Percentiles rank a stretch among this genome's conserved stretches.
These are phyloP conservation scores for Misgurnus anguillicaudatus DNA, from an alignment of 2,113 vertebrate species.

Conservation along the genomic window DNA sequence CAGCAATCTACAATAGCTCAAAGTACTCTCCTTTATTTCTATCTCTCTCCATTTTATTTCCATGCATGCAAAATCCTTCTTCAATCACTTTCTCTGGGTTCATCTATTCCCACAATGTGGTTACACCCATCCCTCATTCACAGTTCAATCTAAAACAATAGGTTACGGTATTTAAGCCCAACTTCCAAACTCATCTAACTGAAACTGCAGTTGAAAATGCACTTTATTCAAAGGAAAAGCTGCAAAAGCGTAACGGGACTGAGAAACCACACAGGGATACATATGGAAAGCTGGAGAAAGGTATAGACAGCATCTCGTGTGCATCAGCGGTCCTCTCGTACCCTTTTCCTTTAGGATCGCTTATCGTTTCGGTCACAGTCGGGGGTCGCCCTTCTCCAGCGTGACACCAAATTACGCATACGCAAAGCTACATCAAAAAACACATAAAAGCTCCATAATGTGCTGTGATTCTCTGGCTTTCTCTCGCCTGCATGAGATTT, in stretches of 20 bases:
- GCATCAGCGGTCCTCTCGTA: not conserved
- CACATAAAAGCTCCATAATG: constrained; percentile 55
- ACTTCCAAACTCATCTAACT: not conserved
- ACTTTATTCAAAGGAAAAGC: not conserved
- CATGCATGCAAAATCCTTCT: not conserved
- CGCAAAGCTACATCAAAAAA: constrained; percentile 52
- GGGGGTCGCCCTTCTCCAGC: constrained; percentile 47
- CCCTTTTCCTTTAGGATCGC: constrained; percentile 37
- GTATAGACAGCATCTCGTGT: not conserved
- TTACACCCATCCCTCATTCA: not conserved
- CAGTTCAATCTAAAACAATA: constrained; percentile 1
- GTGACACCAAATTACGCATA: constrained; percentile 55
- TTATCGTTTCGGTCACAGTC: constrained; percentile 54
- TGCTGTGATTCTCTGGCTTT: constrained; percentile 55
- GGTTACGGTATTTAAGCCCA: not conserved
- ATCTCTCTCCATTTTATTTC: constrained; percentile 36
- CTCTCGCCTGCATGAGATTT: constrained; percentile 55
- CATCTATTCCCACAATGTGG: not conserved
- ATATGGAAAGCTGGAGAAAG: not conserved
- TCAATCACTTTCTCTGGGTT: not conserved
- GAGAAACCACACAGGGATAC: not conserved
- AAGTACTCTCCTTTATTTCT: constrained; percentile 21
- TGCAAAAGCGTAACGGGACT: not conserved
- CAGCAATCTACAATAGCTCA: constrained; percentile 15
- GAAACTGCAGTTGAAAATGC: not conserved